Base-by-base conservation (phyloP, 2,797 vertebrate genomes). In the Hydrocynus forskahlii region DNA sequence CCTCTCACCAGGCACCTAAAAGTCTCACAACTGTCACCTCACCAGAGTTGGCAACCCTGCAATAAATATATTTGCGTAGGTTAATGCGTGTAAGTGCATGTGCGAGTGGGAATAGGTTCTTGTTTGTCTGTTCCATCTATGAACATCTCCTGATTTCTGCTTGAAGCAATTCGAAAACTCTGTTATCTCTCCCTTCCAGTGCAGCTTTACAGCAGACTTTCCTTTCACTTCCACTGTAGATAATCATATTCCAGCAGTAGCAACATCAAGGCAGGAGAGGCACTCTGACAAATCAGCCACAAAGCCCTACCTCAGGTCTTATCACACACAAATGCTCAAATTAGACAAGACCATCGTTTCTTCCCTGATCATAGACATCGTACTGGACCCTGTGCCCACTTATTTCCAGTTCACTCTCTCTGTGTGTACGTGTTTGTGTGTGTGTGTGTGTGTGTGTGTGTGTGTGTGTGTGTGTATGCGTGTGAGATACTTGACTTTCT, bases 171-270 rank as follows among this genome's bases (percentile, higher is more conserved):
- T 9, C 23, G 19, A 21, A 35, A 52, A 50, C 12, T 52, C 21
- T 16, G 48, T 71, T 71, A 71, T 71, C 69, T 54, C 50, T 71
- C 23, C 69, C 69, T 50, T 23, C 48, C 69, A 71, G 69, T 5
- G 7, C 7, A 7, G 35, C 13, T 13, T 66, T 66, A 66, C 14
- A 19, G 63, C 35, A 66, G 63, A 40, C 29, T 38, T 29, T 40
- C 29, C 35, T 16, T 38, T 66, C 63, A 7, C 63, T 66, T 66
- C 35, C 63, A 17, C 29, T 66, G 35, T 40, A 29, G 17, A 66
- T 66, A 66, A 66, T 66, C 63, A 38, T 40, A 66, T 19, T 66
- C 29, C 63, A 40, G 35, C 63, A 66, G 63, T 10, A 38, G 29
- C 29, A 64, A 35, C 59, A 62, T 10, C 60, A 63, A 17, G 63